A percentile compares a stretch with the other conserved stretches of the same genome.
These are phyloP conservation scores for Onychostoma macrolepis DNA, from an alignment of 2,113 vertebrate genomes.

Conservation along the genomic window DNA sequence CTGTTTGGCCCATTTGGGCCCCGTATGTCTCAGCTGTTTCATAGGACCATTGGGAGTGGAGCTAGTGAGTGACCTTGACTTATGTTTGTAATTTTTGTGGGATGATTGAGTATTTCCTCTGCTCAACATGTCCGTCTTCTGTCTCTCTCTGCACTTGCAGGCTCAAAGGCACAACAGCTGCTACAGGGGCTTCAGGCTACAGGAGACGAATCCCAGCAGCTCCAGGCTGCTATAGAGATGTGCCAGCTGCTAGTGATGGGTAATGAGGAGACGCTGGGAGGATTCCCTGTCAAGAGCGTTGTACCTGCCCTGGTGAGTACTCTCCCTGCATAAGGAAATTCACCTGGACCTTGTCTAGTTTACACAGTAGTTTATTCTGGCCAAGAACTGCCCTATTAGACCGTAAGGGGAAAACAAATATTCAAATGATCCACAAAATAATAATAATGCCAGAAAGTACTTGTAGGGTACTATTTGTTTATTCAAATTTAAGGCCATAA, in stretches of 20 bases:
- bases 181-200: conserved; percentile 97
- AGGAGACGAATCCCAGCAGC: conserved; percentile 95
- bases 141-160: conserved; percentile 65
- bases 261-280: conserved; percentile 97
- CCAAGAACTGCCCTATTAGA: neutral
- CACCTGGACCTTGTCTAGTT: neutral
- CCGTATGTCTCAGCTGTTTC: conserved; percentile 99
- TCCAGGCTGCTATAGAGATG: conserved; percentile 99
- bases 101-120: neutral
- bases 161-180: conserved; percentile 98
- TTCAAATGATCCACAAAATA: neutral
- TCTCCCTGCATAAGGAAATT: neutral
- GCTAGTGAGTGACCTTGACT: conserved; percentile 75
- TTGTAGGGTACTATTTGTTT: neutral
- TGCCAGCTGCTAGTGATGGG: conserved; percentile 99
- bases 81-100: neutral
- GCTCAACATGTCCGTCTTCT: neutral
- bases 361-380: neutral
- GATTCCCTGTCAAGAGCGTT: conserved; percentile 98
- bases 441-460: neutral
- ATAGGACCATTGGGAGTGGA: conserved; percentile 99
- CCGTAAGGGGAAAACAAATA: neutral
- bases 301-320: conserved; percentile 93
- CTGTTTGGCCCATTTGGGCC: conserved; percentile 98
- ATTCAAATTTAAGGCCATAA: neutral